Base-by-base conservation (phyloP, 2,888 invertebrate species). In the Achlya flavicornis region DNA sequence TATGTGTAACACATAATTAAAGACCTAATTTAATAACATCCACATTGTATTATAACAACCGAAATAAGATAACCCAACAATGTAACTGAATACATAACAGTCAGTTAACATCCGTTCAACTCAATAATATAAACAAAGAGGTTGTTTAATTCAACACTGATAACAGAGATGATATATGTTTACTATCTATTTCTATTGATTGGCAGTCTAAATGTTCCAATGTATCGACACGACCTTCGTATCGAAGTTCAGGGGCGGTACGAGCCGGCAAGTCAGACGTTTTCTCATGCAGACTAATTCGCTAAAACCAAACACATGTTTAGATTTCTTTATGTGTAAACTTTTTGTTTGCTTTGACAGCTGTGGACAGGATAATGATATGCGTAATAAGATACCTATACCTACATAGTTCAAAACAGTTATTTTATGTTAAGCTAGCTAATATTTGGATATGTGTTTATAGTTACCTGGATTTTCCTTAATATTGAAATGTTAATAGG, bases 231-330 rank as follows among this genome's bases (percentile, higher is more conserved):
- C 7, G 53, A 73, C 77, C 76, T 78, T 76, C 62, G 61, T 66
- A 63, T 69, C 33, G 46, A 72, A 77, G 77, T 78, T 79, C 80
- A 80, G 63, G 80, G 75, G 66, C 73, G 48, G 12, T 16, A 48
- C n/a, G 16, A 66, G 72, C 78, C 62, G 77, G 73, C 69, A 69
- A 70, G 64, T 67, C 65, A 69, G 68, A 64, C 68, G 66, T 53
- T 74, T 69, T 71, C 70, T 70, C 73, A 72, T 69, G 73, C 77
- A 74, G 77, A 71, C 72, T 71, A 78, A 81, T 76, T 80, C 77
- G 72, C 73, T 74, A 71, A 74, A 69, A 69, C 69, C 64, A 66
- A 77, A 73, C 77, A 77, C 73, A 70, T 79, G 78, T 72, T 67
- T 65, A 64, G 67, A 73, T 71, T 68, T 59, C 65, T 62, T 41